Evolutionary conservation across 1,140 invertebrate species (phyloP).

Genomic region (Euura saliciscinereae): DNA sequence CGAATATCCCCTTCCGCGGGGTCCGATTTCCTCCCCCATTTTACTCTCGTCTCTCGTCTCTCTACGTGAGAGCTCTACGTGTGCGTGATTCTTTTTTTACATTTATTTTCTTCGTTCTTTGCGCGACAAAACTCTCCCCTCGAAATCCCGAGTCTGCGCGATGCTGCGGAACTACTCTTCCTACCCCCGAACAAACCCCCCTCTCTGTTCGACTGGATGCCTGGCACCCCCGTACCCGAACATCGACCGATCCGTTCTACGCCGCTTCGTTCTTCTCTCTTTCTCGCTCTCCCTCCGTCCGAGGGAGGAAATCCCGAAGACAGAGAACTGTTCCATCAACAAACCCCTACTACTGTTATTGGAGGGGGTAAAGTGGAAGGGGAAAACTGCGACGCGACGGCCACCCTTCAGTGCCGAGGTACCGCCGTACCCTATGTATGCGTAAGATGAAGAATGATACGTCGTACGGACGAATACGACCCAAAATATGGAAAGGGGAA

Average conservation of each 20-base stretch:
- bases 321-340: conserved; percentile 24
- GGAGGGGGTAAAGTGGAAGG: too few species aligned
- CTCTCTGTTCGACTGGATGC: not conserved
- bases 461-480: too few species aligned
- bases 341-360: conserved; percentile 32
- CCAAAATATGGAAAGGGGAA: too few species aligned
- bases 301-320: conserved; percentile 3
- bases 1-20: not conserved
- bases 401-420: not conserved
- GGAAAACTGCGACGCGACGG: not conserved
- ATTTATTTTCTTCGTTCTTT: too few species aligned
- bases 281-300: conserved; percentile 12
- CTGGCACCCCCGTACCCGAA: not conserved
- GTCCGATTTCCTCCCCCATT: not conserved
- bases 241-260: conserved; percentile 16
- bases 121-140: not conserved
- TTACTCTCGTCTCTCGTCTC: too few species aligned
- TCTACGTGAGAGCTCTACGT: not conserved
- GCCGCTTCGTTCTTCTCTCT: conserved; percentile 10
- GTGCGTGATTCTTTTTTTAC: not conserved
- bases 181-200: not conserved
- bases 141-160: conserved; percentile 1
- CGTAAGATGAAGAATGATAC: too few species aligned
- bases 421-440: not conserved
- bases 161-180: not conserved